Evolutionary conservation across 35 echinoderm and acorn worm species (phyloP), one percentile per base, ranked within the genome.

Genomic region (Heliocidaris erythrogramma): DNA sequence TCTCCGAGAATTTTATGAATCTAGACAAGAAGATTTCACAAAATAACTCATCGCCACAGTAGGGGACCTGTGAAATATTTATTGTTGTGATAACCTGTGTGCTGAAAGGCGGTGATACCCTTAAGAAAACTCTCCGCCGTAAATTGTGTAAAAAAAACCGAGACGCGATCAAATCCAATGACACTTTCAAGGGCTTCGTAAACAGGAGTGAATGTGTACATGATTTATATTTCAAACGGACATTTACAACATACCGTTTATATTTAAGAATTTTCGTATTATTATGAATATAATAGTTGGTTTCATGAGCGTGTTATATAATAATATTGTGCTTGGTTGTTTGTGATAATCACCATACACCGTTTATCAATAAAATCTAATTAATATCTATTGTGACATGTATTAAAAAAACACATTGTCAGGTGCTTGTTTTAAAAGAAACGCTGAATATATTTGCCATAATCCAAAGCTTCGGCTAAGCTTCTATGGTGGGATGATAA

Each of bases 31-130:
- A 27, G 65, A 78, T 78, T 78, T 78, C 65, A 78, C 65, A 21
- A 78, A 78, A 78, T 78, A 78, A 78, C 65, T 78, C 65, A 89
- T 89, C 47, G 14, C 31, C 87, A 32, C 87, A 89, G 87, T 30
- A 32, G 87, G 87, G 87, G 87, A 89, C 31, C 32, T 89, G 47
- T 47, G 87, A 89, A 89, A 89, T 89, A 89, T 89, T 89, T 89
- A 89, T 89, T 89, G 32, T 89, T 89, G 16, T 89, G 87, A 89
- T 89, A 42, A 89, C 87, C 87, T 27, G 13, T 32, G 87, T 48
- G 35, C 35, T 89, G 87, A 89, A 42, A 89, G 87, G 47, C 47
- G 47, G 32, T 47, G 87, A 89, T 32, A 42, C 31, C 87, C 65
- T 78, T 78, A 42, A 78, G 65, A 78, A 78, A 78, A 78, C 27